phyloP scores from a whole-genome alignment of 2,113 vertebrate genomes.

The Danio rerio region GRCz12tu NC_133181.1:23825501-23826000 shows the following conservation, averaged over 20 bases:
- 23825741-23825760: background rate
- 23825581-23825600: background rate
- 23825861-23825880: background rate
- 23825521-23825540: background rate
- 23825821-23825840: background rate
- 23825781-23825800: background rate
- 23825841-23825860: background rate
- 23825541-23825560: background rate
- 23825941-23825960: background rate
- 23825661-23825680: background rate
- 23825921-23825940: background rate
- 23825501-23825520: background rate
- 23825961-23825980: background rate
- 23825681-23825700: too few relatives aligned
- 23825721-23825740: background rate
- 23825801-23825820: background rate
- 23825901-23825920: background rate
- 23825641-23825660: background rate
- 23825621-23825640: conserved; percentile 16
- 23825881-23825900: background rate
- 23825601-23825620: background rate
- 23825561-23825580: conserved; percentile 1
- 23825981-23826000: too few relatives aligned
- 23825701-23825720: background rate
- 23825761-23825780: background rate